These are phyloP conservation scores for Syngnathoides biaculeatus DNA, from an alignment of 2,113 vertebrate genomes.

Conservation along the genomic window DNA sequence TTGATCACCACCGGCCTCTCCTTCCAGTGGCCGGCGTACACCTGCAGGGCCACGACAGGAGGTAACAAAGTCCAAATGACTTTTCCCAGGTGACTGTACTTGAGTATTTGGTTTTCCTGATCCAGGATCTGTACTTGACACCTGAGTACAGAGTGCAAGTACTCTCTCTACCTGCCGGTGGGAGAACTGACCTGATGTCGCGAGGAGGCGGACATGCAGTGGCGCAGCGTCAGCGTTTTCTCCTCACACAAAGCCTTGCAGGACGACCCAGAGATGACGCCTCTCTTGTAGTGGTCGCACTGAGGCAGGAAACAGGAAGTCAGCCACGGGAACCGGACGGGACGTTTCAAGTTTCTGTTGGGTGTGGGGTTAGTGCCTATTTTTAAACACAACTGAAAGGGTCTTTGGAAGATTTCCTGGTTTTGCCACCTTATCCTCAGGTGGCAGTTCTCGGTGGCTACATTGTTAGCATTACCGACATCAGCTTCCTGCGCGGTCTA, in stretches of 20 bases:
- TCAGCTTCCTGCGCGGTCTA: too few species aligned
- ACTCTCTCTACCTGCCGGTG: neutral
- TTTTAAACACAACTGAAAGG: neutral
- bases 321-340: slow-evolving; percentile 1
- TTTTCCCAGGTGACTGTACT: neutral
- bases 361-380: neutral
- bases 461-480: too few species aligned
- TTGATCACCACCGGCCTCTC: slow-evolving; percentile 89
- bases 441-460: too few species aligned
- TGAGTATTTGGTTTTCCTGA: neutral
- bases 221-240: slow-evolving; percentile 79
- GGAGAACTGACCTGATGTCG: slow-evolving; percentile 77
- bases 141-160: neutral
- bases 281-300: slow-evolving; percentile 95
- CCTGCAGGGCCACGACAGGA: slow-evolving; percentile 62
- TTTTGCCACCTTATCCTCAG: too few species aligned
- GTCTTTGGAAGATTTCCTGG: neutral
- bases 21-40: slow-evolving; percentile 89
- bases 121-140: neutral
- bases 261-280: slow-evolving; percentile 89
- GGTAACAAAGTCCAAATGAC: neutral
- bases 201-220: slow-evolving; percentile 84
- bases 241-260: slow-evolving; percentile 89
- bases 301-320: slow-evolving; percentile 57
- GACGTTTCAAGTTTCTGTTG: neutral